phyloP scores from a whole-genome alignment of 2,113 vertebrate genomes.

The Sander vitreus region DNA sequence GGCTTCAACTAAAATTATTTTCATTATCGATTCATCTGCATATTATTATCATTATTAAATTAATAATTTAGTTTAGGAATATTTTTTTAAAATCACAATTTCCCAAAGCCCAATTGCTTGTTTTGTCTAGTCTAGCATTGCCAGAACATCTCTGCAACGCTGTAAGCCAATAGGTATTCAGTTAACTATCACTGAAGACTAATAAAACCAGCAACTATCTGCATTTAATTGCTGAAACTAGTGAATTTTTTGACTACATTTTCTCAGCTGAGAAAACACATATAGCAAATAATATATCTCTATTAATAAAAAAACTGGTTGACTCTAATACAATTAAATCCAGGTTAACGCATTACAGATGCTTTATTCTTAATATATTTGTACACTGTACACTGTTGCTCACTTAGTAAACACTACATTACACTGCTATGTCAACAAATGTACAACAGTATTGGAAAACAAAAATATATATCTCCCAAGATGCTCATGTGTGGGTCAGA shows the following conservation, averaged over 20 bases:
- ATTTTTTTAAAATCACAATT: not conserved
- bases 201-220: not conserved
- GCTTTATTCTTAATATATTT: constrained; percentile 84
- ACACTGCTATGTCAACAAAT: constrained; percentile 83
- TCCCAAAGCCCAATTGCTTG: not conserved
- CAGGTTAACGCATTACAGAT: constrained; percentile 73
- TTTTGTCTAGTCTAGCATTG: not conserved
- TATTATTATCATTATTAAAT: not conserved
- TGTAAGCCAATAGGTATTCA: too few relatives aligned
- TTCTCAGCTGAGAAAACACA: not conserved
- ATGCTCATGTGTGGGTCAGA: constrained; percentile 73
- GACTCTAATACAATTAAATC: constrained; percentile 40
- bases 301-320: not conserved
- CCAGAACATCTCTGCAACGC: too few relatives aligned
- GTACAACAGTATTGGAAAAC: constrained; percentile 81
- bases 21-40: not conserved
- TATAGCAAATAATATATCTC: not conserved
- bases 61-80: too few relatives aligned
- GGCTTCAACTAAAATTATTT: not conserved
- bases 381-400: constrained; percentile 88
- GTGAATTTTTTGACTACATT: not conserved
- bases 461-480: constrained; percentile 83
- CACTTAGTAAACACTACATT: constrained; percentile 87
- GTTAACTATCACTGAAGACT: not conserved
- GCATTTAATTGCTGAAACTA: not conserved